A percentile compares a stretch with the other conserved stretches of the same genome.
These are phyloP conservation scores for Hassar affinis DNA, from an alignment of 2,113 vertebrate genomes.

Conservation along the genomic window DNA sequence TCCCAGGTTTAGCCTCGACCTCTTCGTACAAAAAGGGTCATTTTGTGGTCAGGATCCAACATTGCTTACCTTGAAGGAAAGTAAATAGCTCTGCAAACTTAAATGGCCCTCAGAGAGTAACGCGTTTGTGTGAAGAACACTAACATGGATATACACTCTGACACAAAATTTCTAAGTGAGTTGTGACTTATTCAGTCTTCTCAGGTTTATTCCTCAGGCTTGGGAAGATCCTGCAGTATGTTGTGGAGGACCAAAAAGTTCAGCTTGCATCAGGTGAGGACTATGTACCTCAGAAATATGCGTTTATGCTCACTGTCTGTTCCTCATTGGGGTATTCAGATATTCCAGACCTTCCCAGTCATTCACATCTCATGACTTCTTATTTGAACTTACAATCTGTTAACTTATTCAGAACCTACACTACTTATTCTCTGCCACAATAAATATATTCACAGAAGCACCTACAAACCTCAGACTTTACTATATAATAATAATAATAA, in stretches of 20 bases:
- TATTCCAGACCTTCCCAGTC: neutral
- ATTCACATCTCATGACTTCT: neutral
- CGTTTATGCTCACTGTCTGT: neutral
- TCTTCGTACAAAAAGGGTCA: constrained; percentile 13
- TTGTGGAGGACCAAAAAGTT: neutral
- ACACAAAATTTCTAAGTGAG: constrained; percentile 4
- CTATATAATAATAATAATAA: neutral
- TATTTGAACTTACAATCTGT: neutral
- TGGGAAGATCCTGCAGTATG: neutral
- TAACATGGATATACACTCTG: neutral
- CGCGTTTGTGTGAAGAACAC: neutral
- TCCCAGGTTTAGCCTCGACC: constrained; percentile 24
- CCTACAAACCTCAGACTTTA: neutral
- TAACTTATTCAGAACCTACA: neutral
- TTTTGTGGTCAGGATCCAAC: constrained; percentile 6
- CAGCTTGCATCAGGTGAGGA: neutral
- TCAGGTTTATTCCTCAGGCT: neutral
- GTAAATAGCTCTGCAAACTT: constrained; percentile 10
- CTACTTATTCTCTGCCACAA: neutral
- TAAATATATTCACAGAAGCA: neutral
- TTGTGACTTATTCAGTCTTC: neutral
- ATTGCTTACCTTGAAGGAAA: constrained; percentile 12
- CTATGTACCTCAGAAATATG: neutral
- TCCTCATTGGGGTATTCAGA: neutral
- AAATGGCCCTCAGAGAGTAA: constrained; percentile 14